These are phyloP conservation scores for Microvelia longipes DNA, from an alignment of 1,140 invertebrate genomes.

Conservation along the genomic window DNA sequence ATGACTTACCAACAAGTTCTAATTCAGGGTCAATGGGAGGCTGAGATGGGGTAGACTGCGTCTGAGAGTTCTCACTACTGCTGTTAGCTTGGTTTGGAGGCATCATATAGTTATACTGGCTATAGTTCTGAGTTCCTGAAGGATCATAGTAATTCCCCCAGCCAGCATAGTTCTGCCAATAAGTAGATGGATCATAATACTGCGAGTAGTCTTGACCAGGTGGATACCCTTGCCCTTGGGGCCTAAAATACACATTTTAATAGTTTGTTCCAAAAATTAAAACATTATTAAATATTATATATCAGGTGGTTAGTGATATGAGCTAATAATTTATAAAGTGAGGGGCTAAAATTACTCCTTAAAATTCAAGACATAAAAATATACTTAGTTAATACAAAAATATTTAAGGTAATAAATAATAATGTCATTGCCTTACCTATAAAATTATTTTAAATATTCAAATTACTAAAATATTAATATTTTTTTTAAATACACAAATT, in stretches of 20 bases:
- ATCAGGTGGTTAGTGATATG: constrained; percentile 3
- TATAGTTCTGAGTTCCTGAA: constrained; percentile 26
- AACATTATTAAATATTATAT: constrained; percentile 1
- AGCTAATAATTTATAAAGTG: too few relatives aligned
- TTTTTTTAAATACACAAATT: too few relatives aligned
- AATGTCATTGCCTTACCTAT: too few relatives aligned
- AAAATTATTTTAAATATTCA: too few relatives aligned
- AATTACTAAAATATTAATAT: too few relatives aligned
- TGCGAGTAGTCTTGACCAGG: constrained; percentile 37
- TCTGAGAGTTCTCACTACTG: background rate
- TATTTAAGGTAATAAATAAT: too few relatives aligned
- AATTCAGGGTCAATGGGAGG: background rate
- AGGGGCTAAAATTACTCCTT: too few relatives aligned
- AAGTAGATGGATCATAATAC: constrained; percentile 53
- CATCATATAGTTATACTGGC: constrained; percentile 20
- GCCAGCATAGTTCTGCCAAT: constrained; percentile 51
- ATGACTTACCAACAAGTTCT: background rate
- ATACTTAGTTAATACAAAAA: too few relatives aligned
- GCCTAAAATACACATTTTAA: constrained; percentile 7
- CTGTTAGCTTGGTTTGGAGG: background rate
- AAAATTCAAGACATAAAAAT: too few relatives aligned
- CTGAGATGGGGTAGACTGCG: background rate
- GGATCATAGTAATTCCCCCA: constrained; percentile 20
- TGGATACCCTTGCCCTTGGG: constrained; percentile 20
- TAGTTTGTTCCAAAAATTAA: background rate